phyloP scores from a whole-genome alignment of 2,888 invertebrate species.

The Trichogramma evanescens region DNA sequence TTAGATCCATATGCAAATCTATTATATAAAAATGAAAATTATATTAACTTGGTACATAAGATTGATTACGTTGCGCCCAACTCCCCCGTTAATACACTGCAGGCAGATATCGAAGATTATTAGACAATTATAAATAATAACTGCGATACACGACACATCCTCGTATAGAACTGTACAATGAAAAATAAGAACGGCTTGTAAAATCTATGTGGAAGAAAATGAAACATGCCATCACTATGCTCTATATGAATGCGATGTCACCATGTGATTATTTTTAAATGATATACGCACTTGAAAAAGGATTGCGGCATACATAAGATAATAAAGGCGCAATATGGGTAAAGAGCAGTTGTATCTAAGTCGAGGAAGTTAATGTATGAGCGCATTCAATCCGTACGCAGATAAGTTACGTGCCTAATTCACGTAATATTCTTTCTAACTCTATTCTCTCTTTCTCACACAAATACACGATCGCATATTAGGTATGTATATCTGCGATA shows the following conservation, averaged over 20 bases:
- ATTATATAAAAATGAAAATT: constrained; percentile 32
- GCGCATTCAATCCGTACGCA: constrained; percentile 3
- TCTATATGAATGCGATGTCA: too few species aligned
- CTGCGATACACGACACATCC: not conserved
- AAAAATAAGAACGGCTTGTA: too few species aligned
- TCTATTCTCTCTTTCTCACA: too few species aligned
- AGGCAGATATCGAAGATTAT: constrained; percentile 17
- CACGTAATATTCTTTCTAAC: constrained; percentile 39
- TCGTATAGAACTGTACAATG: constrained; percentile 6
- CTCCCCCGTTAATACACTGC: constrained; percentile 26
- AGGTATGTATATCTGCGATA: constrained; percentile 38
- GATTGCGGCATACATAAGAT: too few species aligned
- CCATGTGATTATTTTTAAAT: too few species aligned
- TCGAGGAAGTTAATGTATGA: too few species aligned
- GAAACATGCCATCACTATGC: too few species aligned
- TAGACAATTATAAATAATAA: constrained; percentile 1
- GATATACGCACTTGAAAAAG: too few species aligned
- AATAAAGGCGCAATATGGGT: too few species aligned
- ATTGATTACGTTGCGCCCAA: constrained; percentile 37
- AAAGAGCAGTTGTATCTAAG: too few species aligned
- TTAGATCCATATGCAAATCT: constrained; percentile 38
- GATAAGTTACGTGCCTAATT: constrained; percentile 31
- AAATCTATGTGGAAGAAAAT: too few species aligned
- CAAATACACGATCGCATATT: constrained; percentile 40
- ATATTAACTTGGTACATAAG: constrained; percentile 33